phyloP scores from a whole-genome alignment of 1,140 invertebrate genomes.

The Streblospio benedicti region DNA sequence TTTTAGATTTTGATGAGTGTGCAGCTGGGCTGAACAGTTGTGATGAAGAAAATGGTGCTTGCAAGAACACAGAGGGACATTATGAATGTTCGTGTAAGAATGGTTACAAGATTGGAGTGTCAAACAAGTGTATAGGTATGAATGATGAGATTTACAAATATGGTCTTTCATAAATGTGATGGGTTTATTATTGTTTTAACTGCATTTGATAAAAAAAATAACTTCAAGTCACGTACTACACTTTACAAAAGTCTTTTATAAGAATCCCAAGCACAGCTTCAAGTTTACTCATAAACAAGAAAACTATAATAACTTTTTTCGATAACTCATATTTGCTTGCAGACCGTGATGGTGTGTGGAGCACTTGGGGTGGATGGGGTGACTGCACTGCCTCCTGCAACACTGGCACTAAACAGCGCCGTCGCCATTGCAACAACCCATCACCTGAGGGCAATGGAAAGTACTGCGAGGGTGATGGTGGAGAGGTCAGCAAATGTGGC shows the following conservation, averaged over 20 bases:
- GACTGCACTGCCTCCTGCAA: slow-evolving; percentile 59
- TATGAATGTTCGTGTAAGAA: not conserved
- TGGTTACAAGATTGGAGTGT: not conserved
- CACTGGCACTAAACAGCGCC: slow-evolving; percentile 54
- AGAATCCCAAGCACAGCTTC: too few species aligned
- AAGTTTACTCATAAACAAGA: too few species aligned
- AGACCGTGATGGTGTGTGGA: slow-evolving; percentile 60
- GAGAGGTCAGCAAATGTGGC: too few species aligned
- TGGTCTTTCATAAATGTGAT: too few species aligned
- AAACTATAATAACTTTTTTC: too few species aligned
- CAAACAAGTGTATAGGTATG: slow-evolving; percentile 2
- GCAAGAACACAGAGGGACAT: not conserved
- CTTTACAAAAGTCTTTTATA: too few species aligned
- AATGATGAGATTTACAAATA: too few species aligned
- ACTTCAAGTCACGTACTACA: too few species aligned
- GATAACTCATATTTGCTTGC: too few species aligned
- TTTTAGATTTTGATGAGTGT: slow-evolving; percentile 8
- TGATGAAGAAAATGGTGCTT: not conserved
- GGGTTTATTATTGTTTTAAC: too few species aligned
- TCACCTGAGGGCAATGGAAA: slow-evolving; percentile 1
- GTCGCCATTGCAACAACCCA: slow-evolving; percentile 53
- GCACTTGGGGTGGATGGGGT: slow-evolving; percentile 56
- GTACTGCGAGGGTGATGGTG: not conserved
- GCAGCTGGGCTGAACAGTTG: not conserved
- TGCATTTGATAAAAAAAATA: too few species aligned